Evolutionary conservation across 2,113 vertebrate genomes (phyloP).

Genomic region (Lycaon pictus): DNA sequence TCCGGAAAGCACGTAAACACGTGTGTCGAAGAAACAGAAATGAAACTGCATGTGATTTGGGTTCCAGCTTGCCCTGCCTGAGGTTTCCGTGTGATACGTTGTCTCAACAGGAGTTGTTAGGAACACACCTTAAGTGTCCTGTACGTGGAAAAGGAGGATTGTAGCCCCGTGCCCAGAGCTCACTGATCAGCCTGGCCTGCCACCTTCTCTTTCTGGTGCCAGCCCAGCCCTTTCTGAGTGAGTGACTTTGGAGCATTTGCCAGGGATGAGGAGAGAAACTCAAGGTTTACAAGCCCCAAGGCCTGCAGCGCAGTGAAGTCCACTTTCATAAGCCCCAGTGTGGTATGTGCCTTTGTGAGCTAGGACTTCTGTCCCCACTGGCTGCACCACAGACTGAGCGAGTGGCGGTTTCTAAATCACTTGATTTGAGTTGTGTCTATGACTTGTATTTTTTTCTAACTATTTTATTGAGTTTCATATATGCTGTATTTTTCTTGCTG

Average conservation of each 20-base stretch:
- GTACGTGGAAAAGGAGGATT: not conserved
- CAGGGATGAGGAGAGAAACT: not conserved
- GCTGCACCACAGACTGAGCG: not conserved
- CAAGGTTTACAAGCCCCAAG: not conserved
- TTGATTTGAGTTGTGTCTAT: not conserved
- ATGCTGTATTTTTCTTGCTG: not conserved
- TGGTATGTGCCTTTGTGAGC: rapidly evolving
- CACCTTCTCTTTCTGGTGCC: not conserved
- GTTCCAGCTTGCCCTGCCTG: not conserved
- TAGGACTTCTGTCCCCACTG: not conserved
- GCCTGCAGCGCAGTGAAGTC: not conserved
- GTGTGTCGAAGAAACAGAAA: not conserved
- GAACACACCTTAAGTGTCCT: not conserved
- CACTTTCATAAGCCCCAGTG: not conserved
- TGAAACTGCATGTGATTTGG: not conserved
- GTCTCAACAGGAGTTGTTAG: not conserved
- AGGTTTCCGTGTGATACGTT: not conserved
- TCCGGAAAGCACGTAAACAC: not conserved
- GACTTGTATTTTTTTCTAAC: not conserved
- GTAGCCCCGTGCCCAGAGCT: not conserved
- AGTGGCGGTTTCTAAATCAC: not conserved
- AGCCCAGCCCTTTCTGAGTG: not conserved
- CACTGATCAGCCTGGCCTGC: not conserved
- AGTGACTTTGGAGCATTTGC: not conserved
- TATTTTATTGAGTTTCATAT: not conserved